Percentiles rank a stretch among this genome's conserved stretches.
These are phyloP conservation scores for Sussaba pulchella DNA, from an alignment of 2,888 invertebrate species.

Conservation along the genomic window DNA sequence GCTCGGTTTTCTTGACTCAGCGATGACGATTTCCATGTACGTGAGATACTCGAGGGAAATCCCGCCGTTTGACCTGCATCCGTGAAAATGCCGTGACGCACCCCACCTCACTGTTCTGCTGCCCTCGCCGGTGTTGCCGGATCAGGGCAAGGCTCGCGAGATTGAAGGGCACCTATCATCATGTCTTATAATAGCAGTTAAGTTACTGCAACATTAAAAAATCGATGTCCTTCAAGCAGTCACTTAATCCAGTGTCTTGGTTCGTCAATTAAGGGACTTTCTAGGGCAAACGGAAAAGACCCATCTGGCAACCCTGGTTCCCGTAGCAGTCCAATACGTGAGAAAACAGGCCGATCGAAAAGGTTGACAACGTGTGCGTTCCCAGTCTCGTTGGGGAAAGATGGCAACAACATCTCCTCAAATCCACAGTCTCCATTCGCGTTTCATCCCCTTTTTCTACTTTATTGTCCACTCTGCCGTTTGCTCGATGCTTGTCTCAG, in stretches of 20 bases:
- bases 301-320: no score
- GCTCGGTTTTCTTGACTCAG: slow-evolving; percentile 41
- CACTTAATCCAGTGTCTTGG: no score
- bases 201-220: no score
- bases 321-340: neutral
- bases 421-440: slow-evolving; percentile 19
- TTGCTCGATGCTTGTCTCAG: neutral
- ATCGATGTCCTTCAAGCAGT: no score
- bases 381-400: neutral
- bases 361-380: slow-evolving; percentile 12
- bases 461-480: slow-evolving; percentile 15
- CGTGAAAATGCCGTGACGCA: slow-evolving; percentile 27
- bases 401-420: slow-evolving; percentile 7
- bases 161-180: no score
- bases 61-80: slow-evolving; percentile 70
- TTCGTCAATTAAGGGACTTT: no score
- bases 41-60: slow-evolving; percentile 63
- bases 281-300: no score
- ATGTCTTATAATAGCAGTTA: no score
- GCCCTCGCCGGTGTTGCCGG: no score
- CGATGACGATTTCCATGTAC: slow-evolving; percentile 33
- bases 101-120: no score
- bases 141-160: no score
- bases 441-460: neutral
- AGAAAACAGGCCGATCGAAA: neutral